Conservation (phyloP, 2,797 vertebrate species). For the Antennarius maculatus region DNA sequence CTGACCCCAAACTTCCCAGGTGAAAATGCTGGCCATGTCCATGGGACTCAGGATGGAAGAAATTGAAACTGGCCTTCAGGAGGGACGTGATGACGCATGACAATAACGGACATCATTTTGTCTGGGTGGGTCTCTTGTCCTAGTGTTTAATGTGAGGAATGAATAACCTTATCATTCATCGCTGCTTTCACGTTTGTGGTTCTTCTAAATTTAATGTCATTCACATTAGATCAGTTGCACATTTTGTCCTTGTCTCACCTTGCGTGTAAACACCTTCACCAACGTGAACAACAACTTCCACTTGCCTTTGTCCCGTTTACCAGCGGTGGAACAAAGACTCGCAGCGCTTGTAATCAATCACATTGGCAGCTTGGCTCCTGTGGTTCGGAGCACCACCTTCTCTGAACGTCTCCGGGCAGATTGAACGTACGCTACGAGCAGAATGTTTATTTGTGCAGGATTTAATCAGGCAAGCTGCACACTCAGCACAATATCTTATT, state of each 20-base stretch:
- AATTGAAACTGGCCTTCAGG: slow-evolving; percentile 72
- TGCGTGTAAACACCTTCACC: slow-evolving; percentile 23
- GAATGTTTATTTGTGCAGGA: slow-evolving; percentile 68
- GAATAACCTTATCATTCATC: not conserved
- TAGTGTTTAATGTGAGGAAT: slow-evolving; percentile 20
- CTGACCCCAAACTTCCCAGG: slow-evolving; percentile 65
- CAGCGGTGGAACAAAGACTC: slow-evolving; percentile 64
- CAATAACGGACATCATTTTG: slow-evolving; percentile 17
- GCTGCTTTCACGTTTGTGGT: slow-evolving; percentile 1
- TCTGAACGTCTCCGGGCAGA: slow-evolving; percentile 23
- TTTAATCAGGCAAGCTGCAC: slow-evolving; percentile 68
- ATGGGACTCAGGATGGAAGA: slow-evolving; percentile 80
- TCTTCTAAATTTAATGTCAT: slow-evolving; percentile 24
- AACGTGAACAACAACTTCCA: slow-evolving; percentile 26
- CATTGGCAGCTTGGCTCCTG: slow-evolving; percentile 59
- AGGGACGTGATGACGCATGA: slow-evolving; percentile 36
- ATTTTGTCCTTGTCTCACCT: slow-evolving; percentile 48
- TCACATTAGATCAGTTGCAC: slow-evolving; percentile 14
- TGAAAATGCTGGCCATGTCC: slow-evolving; percentile 78
- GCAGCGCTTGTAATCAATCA: slow-evolving; percentile 74
- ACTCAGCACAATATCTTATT: slow-evolving; percentile 70
- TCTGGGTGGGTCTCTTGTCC: slow-evolving; percentile 11
- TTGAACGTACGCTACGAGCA: slow-evolving; percentile 39
- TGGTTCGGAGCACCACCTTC: slow-evolving; percentile 43
- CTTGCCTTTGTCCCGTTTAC: slow-evolving; percentile 60